Evolutionary conservation across 2,888 invertebrate genomes (phyloP), one percentile per base, ranked within the genome.

Genomic region (Agonum fuliginosum): DNA sequence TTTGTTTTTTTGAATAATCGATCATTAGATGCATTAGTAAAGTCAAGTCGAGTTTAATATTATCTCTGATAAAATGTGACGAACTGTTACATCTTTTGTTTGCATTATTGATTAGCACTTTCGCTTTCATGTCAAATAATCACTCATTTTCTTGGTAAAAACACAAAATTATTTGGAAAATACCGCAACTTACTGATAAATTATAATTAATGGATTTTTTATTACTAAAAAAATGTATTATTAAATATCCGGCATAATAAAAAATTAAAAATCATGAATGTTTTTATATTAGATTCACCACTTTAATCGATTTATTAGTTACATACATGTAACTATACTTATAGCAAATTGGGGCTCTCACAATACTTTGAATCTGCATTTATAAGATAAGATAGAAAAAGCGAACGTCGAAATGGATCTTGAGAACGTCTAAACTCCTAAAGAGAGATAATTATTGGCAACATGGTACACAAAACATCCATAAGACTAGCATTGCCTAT

Each of bases 111-210:
- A 46, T 46, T 27, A 54, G 22, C 12, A 22, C 8, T 54, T 54
- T 54, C 12, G 12, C 8, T 54, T 54, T 54, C 24, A n/a, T 22
- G 24, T 54, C 24, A 24, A 54, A 54, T 27, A 22, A 54, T 54
- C 22, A 51, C n/a, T 51, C 24, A 51, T 51, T 24, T 51, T 37
- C 2, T 37, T 37, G 10, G 10, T 8, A 10, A 37, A 6, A n/a
- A 10, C 12, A n/a, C n/a, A 37, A 37, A 37, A 3, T 37, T 1
- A 3, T 37, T 37, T 37, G 37, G n/a, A 3, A 3, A n/a, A n/a
- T 37, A 8, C 1, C 37, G 2, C 3, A 37, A 37, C 37, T 37
- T 37, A 37, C 3, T n/a, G 37, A 37, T 37, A 41, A 22, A 6
- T 22, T 20, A 51, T 24, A n/a, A 51, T 22, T 51, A n/a, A 51